Evolutionary conservation across 2,888 invertebrate species (phyloP).

Genomic region (Hemaris fuciformis): DNA sequence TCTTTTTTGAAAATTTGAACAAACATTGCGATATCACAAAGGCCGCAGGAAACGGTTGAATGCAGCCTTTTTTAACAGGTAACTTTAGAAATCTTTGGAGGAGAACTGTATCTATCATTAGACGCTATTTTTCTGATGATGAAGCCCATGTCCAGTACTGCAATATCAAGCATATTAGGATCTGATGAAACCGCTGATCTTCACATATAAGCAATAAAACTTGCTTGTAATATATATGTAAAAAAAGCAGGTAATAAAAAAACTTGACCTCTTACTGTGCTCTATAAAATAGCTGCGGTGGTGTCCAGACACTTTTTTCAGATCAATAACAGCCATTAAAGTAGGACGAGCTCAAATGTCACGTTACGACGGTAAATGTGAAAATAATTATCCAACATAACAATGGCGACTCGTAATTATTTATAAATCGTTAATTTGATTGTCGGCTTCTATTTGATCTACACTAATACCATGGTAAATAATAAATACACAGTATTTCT

Average conservation of each 20-base stretch:
- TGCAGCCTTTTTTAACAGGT: too few relatives aligned
- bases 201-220: not conserved
- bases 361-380: not conserved
- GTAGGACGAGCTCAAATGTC: not conserved
- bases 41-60: too few relatives aligned
- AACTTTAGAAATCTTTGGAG: too few relatives aligned
- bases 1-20: too few relatives aligned
- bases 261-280: not conserved
- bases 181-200: too few relatives aligned
- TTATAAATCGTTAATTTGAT: not conserved
- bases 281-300: not conserved
- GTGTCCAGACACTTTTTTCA: not conserved
- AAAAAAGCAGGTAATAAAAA: not conserved
- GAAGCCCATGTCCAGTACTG: too few relatives aligned
- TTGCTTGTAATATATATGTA: not conserved
- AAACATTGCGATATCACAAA: too few relatives aligned
- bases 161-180: too few relatives aligned
- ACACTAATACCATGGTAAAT: not conserved
- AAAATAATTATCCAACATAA: not conserved
- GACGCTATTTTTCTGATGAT: too few relatives aligned
- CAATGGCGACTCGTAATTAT: not conserved
- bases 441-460: too few relatives aligned
- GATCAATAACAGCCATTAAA: constrained; percentile 1
- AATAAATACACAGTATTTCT: too few relatives aligned
- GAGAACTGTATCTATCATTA: too few relatives aligned